Evolutionary conservation across 2,797 vertebrate genomes (phyloP).

Genomic region (Enteromius afrohamiltoni): DNA sequence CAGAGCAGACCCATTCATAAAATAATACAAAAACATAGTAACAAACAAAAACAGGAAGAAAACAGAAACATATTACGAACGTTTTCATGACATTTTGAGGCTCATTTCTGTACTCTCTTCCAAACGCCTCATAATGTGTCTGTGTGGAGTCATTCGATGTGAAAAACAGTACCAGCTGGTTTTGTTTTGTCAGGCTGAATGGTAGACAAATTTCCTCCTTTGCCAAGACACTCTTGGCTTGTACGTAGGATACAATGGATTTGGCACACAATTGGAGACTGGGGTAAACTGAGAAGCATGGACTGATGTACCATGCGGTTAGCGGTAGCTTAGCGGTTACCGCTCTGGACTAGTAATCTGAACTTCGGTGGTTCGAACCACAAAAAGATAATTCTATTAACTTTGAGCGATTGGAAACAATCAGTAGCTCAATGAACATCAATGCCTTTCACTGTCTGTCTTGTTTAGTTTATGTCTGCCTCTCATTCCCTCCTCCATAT

Average conservation of each 20-base stretch:
- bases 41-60: constrained; percentile 46
- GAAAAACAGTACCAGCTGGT: constrained; percentile 68
- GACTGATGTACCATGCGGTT: constrained; percentile 18
- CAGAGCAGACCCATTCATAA: constrained; percentile 43
- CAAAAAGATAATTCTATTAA: neutral
- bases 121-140: neutral
- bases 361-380: constrained; percentile 11
- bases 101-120: constrained; percentile 13
- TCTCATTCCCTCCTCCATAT: neutral
- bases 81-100: neutral
- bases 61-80: neutral
- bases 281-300: constrained; percentile 9
- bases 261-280: constrained; percentile 50
- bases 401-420: neutral
- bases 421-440: constrained; percentile 8
- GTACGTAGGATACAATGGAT: constrained; percentile 69
- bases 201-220: constrained; percentile 53
- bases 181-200: constrained; percentile 71
- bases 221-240: constrained; percentile 65
- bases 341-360: neutral
- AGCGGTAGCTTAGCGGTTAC: constrained; percentile 14
- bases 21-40: constrained; percentile 24
- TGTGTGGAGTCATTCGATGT: constrained; percentile 25
- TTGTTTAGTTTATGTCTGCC: constrained; percentile 13
- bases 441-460: neutral